A percentile compares a stretch with the other conserved stretches of the same genome.
Conservation (phyloP, 2,797 vertebrate species). For the Mustela erminea region DNA sequence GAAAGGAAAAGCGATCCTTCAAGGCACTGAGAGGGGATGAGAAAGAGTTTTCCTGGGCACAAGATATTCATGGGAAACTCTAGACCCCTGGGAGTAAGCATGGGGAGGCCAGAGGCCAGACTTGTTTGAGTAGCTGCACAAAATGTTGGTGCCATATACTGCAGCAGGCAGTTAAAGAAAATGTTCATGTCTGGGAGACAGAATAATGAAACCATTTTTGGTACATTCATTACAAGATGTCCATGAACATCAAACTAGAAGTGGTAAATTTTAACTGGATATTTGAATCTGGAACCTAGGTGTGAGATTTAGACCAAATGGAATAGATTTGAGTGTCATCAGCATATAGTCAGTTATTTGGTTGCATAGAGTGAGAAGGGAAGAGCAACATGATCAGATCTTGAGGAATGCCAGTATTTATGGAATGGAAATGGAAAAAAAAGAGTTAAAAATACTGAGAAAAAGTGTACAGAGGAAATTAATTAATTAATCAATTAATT, state of each 20-base stretch:
- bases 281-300: background rate
- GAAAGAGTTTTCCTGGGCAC: background rate
- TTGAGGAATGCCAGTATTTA: background rate
- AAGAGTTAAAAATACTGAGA: background rate
- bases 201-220: background rate
- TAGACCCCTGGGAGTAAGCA: background rate
- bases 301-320: background rate
- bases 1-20: background rate
- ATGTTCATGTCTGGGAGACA: background rate
- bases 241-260: background rate
- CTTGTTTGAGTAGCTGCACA: background rate
- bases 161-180: background rate
- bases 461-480: background rate
- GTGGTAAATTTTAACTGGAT: background rate
- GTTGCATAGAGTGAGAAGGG: background rate
- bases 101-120: no score
- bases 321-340: background rate
- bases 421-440: background rate
- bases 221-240: background rate
- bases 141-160: background rate
- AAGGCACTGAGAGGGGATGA: background rate
- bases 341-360: background rate
- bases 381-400: background rate
- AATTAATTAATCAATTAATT: no score
- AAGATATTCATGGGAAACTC: background rate